A percentile compares a stretch with the other conserved stretches of the same genome.
Evolutionary conservation across 2,888 invertebrate species (phyloP).

Genomic region (Caenorhabditis wallacei): DNA sequence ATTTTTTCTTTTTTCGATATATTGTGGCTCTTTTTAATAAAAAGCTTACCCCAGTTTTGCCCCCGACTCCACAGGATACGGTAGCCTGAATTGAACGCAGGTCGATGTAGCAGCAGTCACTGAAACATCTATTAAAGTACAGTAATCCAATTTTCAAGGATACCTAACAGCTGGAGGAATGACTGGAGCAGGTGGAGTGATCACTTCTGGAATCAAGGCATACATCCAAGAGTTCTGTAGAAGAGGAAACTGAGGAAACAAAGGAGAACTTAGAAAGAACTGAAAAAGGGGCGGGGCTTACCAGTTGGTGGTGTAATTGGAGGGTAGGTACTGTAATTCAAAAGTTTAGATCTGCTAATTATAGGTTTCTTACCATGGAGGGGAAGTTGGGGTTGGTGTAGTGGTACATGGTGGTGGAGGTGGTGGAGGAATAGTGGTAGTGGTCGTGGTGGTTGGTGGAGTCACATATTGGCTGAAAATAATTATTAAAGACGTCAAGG

Average conservation of each 20-base stretch:
- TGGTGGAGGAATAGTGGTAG: constrained; percentile 5
- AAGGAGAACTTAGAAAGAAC: not conserved
- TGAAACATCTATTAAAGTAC: not conserved
- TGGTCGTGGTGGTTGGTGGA: constrained; percentile 1
- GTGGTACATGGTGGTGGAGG: not conserved
- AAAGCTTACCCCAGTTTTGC: not conserved
- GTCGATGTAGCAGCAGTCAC: constrained; percentile 53
- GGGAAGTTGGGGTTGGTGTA: not conserved
- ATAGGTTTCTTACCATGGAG: too few relatives aligned
- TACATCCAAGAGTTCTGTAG: not conserved
- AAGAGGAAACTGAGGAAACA: not conserved
- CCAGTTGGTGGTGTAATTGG: not conserved
- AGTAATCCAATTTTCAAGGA: not conserved
- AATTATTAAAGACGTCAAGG: too few relatives aligned
- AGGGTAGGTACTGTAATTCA: not conserved
- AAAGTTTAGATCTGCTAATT: too few relatives aligned
- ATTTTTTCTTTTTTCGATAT: too few relatives aligned
- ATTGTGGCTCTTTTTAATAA: too few relatives aligned
- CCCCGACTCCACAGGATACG: constrained; percentile 33
- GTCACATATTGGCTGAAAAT: constrained; percentile 11
- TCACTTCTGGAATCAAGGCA: constrained; percentile 11
- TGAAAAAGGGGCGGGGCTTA: not conserved
- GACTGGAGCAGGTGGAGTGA: not conserved
- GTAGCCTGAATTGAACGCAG: constrained; percentile 39
- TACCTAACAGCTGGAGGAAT: not conserved